phyloP scores from a whole-genome alignment of 2,888 invertebrate species.

The Diachrysia chrysitis region DNA sequence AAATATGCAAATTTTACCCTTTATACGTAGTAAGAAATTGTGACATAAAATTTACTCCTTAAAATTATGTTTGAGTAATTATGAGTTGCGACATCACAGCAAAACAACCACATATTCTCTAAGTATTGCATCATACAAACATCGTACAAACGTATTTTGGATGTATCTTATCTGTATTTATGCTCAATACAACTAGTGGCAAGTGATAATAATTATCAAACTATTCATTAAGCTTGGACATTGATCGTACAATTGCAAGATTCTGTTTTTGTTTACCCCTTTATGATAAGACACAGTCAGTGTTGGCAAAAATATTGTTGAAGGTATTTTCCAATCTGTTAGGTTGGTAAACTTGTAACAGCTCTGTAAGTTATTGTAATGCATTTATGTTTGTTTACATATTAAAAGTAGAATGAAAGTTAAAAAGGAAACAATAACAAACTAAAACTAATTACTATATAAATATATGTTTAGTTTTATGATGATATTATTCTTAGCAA shows the following conservation, averaged over 20 bases:
- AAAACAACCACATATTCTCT: constrained; percentile 53
- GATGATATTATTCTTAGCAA: constrained; percentile 12
- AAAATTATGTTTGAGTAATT: not conserved
- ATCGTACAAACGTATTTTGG: constrained; percentile 57
- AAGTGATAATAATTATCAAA: constrained; percentile 58
- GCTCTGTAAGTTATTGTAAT: constrained; percentile 21
- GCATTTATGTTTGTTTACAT: constrained; percentile 13
- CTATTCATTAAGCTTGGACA: constrained; percentile 55
- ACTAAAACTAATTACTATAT: constrained; percentile 17
- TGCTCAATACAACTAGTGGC: constrained; percentile 47
- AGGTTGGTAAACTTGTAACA: constrained; percentile 29
- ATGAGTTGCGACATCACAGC: constrained; percentile 35
- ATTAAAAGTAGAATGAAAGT: constrained; percentile 1
- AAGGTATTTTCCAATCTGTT: constrained; percentile 34
- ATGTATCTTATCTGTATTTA: constrained; percentile 60
- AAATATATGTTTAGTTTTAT: constrained; percentile 21
- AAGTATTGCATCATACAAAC: constrained; percentile 69
- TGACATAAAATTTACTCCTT: not conserved
- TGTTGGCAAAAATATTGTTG: constrained; percentile 47
- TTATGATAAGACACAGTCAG: constrained; percentile 46
- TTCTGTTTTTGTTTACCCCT: constrained; percentile 59
- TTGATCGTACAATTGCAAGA: constrained; percentile 48
- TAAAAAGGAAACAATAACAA: constrained; percentile 19
- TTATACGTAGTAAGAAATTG: too few species aligned
- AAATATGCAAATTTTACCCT: too few species aligned